Percentiles rank a stretch among this genome's conserved stretches.
Conservation (phyloP, 2,113 vertebrate genomes). For the Plotosus lineatus region DNA sequence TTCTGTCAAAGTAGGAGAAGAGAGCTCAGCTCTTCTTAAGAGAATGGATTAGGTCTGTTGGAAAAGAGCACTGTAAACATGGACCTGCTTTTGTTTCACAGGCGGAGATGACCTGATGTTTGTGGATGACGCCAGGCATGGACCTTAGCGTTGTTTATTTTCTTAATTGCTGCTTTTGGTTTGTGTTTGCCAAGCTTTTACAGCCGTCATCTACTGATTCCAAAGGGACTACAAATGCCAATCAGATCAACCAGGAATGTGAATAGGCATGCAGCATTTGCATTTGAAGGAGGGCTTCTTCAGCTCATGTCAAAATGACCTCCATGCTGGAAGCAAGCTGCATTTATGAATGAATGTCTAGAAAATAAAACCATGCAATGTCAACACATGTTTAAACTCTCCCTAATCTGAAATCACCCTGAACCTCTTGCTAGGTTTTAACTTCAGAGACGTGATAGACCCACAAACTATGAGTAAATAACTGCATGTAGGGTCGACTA, state of each 20-base stretch:
- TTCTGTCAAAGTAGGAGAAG: constrained; percentile 32
- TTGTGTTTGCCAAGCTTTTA: constrained; percentile 61
- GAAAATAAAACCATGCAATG: neutral
- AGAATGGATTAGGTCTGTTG: constrained; percentile 5
- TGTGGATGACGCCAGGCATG: constrained; percentile 22
- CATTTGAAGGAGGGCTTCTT: constrained; percentile 23
- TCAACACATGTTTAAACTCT: neutral
- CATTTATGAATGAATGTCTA: neutral
- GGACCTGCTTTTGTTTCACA: constrained; percentile 38
- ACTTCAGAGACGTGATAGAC: neutral
- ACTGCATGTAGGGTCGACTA: constrained; percentile 43
- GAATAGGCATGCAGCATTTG: constrained; percentile 12
- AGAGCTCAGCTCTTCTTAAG: constrained; percentile 45
- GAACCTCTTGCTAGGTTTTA: neutral
- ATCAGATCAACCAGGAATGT: constrained; percentile 19
- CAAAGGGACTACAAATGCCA: constrained; percentile 18
- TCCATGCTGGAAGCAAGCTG: neutral
- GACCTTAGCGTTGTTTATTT: constrained; percentile 45
- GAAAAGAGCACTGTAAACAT: constrained; percentile 11
- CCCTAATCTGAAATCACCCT: neutral
- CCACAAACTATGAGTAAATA: constrained; percentile 55
- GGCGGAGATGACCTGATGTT: constrained; percentile 38
- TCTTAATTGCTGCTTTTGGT: constrained; percentile 51
- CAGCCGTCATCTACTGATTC: constrained; percentile 39
- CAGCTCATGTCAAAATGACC: constrained; percentile 18